Conservation (phyloP, 2,888 invertebrate genomes). For the Acleris cristana region DNA sequence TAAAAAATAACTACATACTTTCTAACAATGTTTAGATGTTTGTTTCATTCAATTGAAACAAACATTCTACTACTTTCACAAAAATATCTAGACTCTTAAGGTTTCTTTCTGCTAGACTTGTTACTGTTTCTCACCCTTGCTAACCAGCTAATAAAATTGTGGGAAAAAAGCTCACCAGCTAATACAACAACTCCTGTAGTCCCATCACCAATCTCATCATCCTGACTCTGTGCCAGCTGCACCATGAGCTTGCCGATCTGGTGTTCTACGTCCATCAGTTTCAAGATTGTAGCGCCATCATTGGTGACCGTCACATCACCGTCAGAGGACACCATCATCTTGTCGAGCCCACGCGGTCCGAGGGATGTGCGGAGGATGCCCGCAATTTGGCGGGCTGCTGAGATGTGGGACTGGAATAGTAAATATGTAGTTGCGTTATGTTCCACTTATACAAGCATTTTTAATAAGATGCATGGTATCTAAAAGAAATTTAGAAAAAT, state of each 20-base stretch:
- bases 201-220: constrained; percentile 99
- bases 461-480: too few species aligned
- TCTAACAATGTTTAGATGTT: too few species aligned
- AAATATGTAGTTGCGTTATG: too few species aligned
- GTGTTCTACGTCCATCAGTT: constrained; percentile 99
- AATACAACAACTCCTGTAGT: constrained; percentile 98
- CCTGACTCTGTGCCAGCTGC: constrained; percentile 98
- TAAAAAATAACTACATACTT: too few species aligned
- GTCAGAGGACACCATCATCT: constrained; percentile 98
- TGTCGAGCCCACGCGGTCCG: constrained; percentile 98
- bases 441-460: too few species aligned
- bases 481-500: too few species aligned
- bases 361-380: constrained; percentile 95
- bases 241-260: constrained; percentile 99
- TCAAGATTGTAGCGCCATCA: constrained; percentile 99
- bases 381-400: constrained; percentile 97
- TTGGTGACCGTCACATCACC: constrained; percentile 99
- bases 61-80: too few species aligned
- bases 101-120: too few species aligned
- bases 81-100: too few species aligned
- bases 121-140: too few species aligned
- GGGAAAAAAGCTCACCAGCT: constrained; percentile 74
- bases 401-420: constrained; percentile 94
- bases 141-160: too few species aligned
- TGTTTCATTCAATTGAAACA: too few species aligned